Evolutionary conservation across 2,888 invertebrate genomes (phyloP).

Genomic region (Cephus nigrinus): DNA sequence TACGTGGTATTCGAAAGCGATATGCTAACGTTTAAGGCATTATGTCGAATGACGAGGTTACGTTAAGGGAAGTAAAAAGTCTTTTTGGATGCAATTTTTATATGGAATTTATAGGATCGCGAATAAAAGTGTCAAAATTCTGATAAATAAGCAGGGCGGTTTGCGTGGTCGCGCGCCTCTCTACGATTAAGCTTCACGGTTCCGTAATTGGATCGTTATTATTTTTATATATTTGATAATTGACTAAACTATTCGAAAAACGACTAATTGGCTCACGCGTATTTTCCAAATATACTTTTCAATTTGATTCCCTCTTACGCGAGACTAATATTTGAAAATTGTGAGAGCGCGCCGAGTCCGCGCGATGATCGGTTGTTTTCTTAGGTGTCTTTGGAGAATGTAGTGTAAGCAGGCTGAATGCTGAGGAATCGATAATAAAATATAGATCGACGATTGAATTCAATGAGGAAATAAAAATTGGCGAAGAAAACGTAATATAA

Average conservation of each 20-base stretch:
- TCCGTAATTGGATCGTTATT: neutral
- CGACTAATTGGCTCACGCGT: neutral
- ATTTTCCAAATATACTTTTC: neutral
- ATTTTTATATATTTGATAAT: neutral
- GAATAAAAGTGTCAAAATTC: conserved; percentile 28
- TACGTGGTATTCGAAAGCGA: conserved; percentile 64
- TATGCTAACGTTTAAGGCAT: conserved; percentile 56
- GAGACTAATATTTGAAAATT: neutral
- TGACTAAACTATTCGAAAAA: neutral
- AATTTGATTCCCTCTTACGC: neutral
- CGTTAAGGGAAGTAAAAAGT: conserved; percentile 9
- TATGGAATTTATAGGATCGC: conserved; percentile 19
- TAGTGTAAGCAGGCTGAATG: neutral
- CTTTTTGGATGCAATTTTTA: conserved; percentile 29
- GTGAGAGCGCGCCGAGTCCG: neutral
- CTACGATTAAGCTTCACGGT: conserved; percentile 19
- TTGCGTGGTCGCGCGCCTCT: conserved; percentile 26
- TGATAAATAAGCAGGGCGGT: conserved; percentile 21
- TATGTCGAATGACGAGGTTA: conserved; percentile 20
- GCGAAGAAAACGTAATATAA: conserved; percentile 9
- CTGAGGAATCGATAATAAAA: conserved; percentile 1
- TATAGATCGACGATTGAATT: neutral
- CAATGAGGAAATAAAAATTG: neutral
- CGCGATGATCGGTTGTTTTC: neutral
- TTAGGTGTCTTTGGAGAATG: neutral